Percentiles rank a stretch among this genome's conserved stretches.
Evolutionary conservation across 2,888 invertebrate species (phyloP).

Genomic region (Drosophila formosana): DNA sequence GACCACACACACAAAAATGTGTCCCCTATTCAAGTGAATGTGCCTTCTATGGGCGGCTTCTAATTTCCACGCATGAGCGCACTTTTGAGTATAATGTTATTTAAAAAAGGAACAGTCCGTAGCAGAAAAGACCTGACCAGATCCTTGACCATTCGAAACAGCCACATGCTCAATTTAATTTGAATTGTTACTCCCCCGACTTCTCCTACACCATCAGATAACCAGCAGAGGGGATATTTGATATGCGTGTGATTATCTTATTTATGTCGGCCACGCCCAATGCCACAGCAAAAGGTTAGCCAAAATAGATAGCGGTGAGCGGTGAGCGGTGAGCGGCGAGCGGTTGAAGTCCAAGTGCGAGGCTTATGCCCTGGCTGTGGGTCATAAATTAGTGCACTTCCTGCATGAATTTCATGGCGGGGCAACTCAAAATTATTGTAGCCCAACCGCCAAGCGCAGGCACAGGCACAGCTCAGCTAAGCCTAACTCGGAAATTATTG

Average conservation of each 20-base stretch:
- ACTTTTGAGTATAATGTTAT: slow-evolving; percentile 64
- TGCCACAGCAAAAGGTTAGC: slow-evolving; percentile 42
- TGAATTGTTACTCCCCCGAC: slow-evolving; percentile 61
- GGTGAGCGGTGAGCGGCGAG: too few relatives aligned
- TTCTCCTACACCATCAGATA: neutral
- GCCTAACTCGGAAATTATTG: slow-evolving; percentile 60
- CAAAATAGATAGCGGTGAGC: slow-evolving; percentile 6
- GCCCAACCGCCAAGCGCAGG: slow-evolving; percentile 23
- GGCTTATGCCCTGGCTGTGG: slow-evolving; percentile 28
- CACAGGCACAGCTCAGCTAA: neutral
- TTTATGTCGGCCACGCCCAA: slow-evolving; percentile 53
- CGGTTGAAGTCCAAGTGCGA: slow-evolving; percentile 19
- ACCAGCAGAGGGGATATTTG: slow-evolving; percentile 1
- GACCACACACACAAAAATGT: slow-evolving; percentile 42
- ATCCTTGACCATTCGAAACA: slow-evolving; percentile 66
- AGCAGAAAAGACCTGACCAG: slow-evolving; percentile 18
- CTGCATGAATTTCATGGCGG: slow-evolving; percentile 39
- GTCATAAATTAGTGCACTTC: slow-evolving; percentile 73
- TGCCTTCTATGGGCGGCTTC: slow-evolving; percentile 17
- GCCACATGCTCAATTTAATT: slow-evolving; percentile 75
- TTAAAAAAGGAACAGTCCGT: slow-evolving; percentile 63
- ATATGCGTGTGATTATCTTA: slow-evolving; percentile 52
- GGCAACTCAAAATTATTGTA: slow-evolving; percentile 46
- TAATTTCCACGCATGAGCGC: slow-evolving; percentile 67
- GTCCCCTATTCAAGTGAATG: slow-evolving; percentile 17